phyloP scores from a whole-genome alignment of 1,140 invertebrate genomes.

The Lanistes nyassanus region DNA sequence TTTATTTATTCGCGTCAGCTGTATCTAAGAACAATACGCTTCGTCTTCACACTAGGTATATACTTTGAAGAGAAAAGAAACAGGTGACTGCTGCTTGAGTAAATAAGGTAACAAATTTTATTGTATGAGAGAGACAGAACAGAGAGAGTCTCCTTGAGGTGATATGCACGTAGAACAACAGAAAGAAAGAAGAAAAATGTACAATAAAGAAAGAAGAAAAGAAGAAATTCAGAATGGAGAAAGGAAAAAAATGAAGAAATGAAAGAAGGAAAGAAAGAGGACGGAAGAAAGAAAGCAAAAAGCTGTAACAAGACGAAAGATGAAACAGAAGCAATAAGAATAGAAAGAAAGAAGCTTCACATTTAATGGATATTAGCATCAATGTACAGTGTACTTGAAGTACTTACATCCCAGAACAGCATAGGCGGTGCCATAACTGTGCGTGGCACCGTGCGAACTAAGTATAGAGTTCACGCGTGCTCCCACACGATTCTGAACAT shows the following conservation, averaged over 20 bases:
- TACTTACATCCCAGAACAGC: slow-evolving; percentile 14
- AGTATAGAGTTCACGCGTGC: too few species aligned
- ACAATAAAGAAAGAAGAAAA: not conserved
- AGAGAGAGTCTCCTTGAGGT: not conserved
- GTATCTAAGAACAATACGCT: too few species aligned
- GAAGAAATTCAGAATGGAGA: not conserved
- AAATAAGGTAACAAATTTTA: not conserved
- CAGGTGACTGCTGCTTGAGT: too few species aligned
- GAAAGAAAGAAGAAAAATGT: not conserved
- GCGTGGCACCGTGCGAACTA: too few species aligned
- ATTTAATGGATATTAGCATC: too few species aligned
- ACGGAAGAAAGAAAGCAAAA: not conserved
- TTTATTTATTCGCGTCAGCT: too few species aligned
- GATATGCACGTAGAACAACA: not conserved
- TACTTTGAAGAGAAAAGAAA: not conserved
- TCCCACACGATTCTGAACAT: too few species aligned
- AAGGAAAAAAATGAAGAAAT: not conserved
- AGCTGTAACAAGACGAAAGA: too few species aligned
- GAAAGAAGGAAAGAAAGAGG: not conserved
- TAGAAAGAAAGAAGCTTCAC: too few species aligned
- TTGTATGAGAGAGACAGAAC: not conserved
- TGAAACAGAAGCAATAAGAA: too few species aligned
- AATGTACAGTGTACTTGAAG: too few species aligned
- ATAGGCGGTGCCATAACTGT: slow-evolving; percentile 4
- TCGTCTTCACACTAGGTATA: not conserved